A percentile compares a stretch with the other conserved stretches of the same genome.
Conservation (phyloP, 2,797 vertebrate genomes). For the Chelidonichthys spinosus region DNA sequence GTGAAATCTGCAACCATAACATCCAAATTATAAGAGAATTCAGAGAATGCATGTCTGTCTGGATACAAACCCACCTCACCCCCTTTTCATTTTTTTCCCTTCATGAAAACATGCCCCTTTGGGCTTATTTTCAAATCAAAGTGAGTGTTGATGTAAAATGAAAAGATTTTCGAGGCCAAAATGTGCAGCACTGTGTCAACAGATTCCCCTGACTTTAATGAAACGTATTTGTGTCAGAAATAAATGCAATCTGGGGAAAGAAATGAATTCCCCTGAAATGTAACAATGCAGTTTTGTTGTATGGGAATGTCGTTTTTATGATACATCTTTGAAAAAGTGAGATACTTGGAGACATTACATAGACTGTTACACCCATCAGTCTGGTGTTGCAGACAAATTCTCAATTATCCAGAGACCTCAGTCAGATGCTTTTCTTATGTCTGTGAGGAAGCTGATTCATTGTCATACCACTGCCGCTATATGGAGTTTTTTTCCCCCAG, state of each 20-base stretch:
- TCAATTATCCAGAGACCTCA: constrained; percentile 58
- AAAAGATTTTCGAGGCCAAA: not conserved
- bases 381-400: constrained; percentile 61
- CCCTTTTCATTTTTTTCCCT: not conserved
- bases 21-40: constrained; percentile 43
- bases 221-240: not conserved
- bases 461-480: constrained; percentile 56
- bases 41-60: constrained; percentile 58
- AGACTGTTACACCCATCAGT: constrained; percentile 21
- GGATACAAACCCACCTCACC: not conserved
- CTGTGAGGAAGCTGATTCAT: constrained; percentile 77
- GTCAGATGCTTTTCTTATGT: constrained; percentile 65
- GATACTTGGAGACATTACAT: not conserved
- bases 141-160: not conserved
- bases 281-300: not conserved
- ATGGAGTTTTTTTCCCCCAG: constrained; percentile 61
- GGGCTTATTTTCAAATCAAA: not conserved
- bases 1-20: constrained; percentile 11
- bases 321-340: not conserved
- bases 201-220: not conserved
- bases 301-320: not conserved
- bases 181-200: not conserved
- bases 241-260: not conserved
- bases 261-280: not conserved
- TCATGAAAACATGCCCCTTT: not conserved